Percentiles rank a stretch among this genome's conserved stretches.
phyloP scores from a whole-genome alignment of 2,888 invertebrate genomes.

The Acrobeloides nanus region DNA sequence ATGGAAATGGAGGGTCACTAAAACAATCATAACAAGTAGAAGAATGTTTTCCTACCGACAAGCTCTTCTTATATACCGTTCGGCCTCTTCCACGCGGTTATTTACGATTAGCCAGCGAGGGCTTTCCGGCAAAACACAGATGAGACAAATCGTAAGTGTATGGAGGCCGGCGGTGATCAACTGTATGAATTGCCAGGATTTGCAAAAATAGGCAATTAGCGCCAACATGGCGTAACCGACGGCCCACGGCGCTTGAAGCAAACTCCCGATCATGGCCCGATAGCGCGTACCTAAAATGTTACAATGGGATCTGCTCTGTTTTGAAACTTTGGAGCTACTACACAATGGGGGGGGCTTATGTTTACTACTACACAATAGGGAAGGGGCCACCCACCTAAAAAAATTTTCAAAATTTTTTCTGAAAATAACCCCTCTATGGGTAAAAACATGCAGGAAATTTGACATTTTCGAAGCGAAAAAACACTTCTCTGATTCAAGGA shows the following conservation, averaged over 20 bases:
- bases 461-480: too few relatives aligned
- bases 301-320: too few relatives aligned
- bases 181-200: constrained; percentile 52
- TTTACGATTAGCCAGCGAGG: constrained; percentile 52
- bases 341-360: too few relatives aligned
- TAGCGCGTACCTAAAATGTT: constrained; percentile 29
- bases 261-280: constrained; percentile 51
- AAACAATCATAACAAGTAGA: constrained; percentile 4
- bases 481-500: too few relatives aligned
- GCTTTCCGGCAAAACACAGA: constrained; percentile 52
- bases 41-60: constrained; percentile 30
- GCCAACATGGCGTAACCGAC: constrained; percentile 53
- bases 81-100: constrained; percentile 51
- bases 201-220: constrained; percentile 48
- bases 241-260: constrained; percentile 53
- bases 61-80: constrained; percentile 49
- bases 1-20: constrained; percentile 50
- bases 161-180: constrained; percentile 50
- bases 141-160: constrained; percentile 45
- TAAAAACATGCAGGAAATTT: too few relatives aligned
- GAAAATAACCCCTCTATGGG: too few relatives aligned
- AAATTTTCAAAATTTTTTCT: too few relatives aligned
- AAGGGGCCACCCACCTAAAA: too few relatives aligned
- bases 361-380: too few relatives aligned
- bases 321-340: background rate